Conservation (phyloP, 2,797 vertebrate species). For the Peromyscus aztecus region DNA sequence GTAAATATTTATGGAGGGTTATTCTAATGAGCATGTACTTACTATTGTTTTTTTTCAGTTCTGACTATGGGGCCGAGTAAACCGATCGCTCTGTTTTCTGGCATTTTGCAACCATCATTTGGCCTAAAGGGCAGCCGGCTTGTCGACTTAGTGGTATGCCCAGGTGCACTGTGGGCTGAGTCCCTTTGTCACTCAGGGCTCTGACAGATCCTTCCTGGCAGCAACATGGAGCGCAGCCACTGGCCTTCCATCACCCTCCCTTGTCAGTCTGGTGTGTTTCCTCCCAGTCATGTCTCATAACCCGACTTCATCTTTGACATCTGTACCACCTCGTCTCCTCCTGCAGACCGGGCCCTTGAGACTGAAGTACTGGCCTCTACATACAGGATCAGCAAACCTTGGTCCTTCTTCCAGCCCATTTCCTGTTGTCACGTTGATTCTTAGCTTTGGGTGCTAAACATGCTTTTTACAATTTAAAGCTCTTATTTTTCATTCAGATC, state of each 20-base stretch:
- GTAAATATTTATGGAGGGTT: constrained; percentile 4
- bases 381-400: accelerated
- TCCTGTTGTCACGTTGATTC: not conserved
- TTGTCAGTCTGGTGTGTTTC: not conserved
- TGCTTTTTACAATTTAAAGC: not conserved
- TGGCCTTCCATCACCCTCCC: not conserved
- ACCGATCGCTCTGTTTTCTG: constrained; percentile 21
- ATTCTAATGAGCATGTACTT: not conserved
- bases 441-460: not conserved
- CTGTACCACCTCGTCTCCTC: not conserved
- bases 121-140: not conserved
- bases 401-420: accelerated
- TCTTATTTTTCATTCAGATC: not conserved
- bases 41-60: not conserved
- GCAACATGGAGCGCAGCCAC: not conserved
- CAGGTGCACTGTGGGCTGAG: not conserved
- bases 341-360: accelerated
- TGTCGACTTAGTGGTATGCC: not conserved
- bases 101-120: not conserved
- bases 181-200: not conserved
- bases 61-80: not conserved
- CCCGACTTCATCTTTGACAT: not conserved
- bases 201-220: not conserved
- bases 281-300: not conserved
- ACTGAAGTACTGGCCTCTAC: not conserved